phyloP scores from a whole-genome alignment of 2,888 invertebrate species.

The Germaria angustata region DNA sequence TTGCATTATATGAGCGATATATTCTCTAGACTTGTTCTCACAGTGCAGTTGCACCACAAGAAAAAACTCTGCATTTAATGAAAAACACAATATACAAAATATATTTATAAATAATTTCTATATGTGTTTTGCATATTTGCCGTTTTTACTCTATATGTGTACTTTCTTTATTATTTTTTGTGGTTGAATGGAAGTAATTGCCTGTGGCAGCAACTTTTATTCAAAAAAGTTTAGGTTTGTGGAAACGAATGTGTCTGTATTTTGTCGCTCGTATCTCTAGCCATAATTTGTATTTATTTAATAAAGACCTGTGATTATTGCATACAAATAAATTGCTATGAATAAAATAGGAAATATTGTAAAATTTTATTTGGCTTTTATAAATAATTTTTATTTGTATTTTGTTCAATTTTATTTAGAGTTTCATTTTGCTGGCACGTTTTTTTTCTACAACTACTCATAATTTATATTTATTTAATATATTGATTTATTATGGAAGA shows the following conservation, averaged over 20 bases:
- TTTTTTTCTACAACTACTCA: neutral
- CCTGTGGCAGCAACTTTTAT: conserved; percentile 39
- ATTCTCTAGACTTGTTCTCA: too few relatives aligned
- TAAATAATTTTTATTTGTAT: neutral
- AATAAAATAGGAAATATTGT: neutral
- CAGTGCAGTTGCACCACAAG: too few relatives aligned
- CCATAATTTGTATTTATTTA: conserved; percentile 40
- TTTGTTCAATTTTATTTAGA: neutral
- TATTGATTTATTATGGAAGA: conserved; percentile 16
- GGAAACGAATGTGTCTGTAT: neutral
- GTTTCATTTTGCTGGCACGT: neutral
- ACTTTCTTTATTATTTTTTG: neutral
- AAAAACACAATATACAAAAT: neutral
- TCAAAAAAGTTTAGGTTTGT: neutral
- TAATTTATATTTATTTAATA: conserved; percentile 10
- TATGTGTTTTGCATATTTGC: neutral
- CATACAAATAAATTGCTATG: conserved; percentile 4
- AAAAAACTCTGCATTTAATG: neutral
- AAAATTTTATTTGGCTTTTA: conserved; percentile 11
- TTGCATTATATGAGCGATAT: too few relatives aligned
- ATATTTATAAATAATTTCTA: neutral
- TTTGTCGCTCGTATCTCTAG: neutral
- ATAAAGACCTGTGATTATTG: conserved; percentile 29
- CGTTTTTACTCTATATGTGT: neutral
- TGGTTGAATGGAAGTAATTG: conserved; percentile 34